These are phyloP conservation scores for Drosophila villosipedis DNA, from an alignment of 2,888 invertebrate species.

Conservation along the genomic window DNA sequence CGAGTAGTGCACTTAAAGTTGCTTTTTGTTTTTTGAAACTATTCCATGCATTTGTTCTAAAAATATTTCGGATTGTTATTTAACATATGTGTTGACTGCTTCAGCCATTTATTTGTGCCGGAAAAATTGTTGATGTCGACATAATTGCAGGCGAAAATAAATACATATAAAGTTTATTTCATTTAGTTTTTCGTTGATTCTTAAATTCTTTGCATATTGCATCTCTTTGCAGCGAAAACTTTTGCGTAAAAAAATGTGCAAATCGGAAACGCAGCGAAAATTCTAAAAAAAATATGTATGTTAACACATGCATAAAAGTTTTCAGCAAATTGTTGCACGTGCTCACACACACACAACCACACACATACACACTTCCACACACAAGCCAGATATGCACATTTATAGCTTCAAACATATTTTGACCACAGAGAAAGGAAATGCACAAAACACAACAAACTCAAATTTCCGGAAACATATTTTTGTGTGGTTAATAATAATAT, in stretches of 20 bases:
- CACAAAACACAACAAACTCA: conserved; percentile 37
- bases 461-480: conserved; percentile 39
- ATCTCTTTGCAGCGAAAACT: conserved; percentile 38
- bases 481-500: conserved; percentile 52
- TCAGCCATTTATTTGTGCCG: neutral
- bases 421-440: conserved; percentile 35
- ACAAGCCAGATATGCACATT: conserved; percentile 9
- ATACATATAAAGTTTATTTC: neutral
- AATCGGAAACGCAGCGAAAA: conserved; percentile 25
- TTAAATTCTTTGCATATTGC: conserved; percentile 13
- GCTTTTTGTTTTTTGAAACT: neutral
- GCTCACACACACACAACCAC: neutral
- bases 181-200: neutral
- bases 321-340: conserved; percentile 23
- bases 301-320: conserved; percentile 54
- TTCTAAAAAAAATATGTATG: conserved; percentile 36
- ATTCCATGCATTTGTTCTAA: neutral
- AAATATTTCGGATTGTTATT: conserved; percentile 4
- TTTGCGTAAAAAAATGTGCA: conserved; percentile 11
- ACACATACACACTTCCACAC: neutral
- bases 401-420: conserved; percentile 35
- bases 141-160: neutral
- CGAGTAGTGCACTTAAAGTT: neutral
- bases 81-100: conserved; percentile 4
- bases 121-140: neutral